Base-by-base conservation (phyloP, 1,140 invertebrate genomes). In the Pseudomyrmex concolor region DNA sequence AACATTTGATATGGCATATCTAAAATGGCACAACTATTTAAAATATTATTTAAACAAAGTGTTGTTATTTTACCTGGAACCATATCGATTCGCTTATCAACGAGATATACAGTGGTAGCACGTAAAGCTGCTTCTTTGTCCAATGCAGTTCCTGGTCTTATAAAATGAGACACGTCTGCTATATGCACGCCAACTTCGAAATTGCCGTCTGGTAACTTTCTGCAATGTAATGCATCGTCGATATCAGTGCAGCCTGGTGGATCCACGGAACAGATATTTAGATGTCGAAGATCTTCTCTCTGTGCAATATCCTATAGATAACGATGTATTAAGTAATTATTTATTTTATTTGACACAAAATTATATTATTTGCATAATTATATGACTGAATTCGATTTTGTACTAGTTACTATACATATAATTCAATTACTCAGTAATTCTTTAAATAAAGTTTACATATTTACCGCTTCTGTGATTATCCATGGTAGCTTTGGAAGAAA, bases 231-330 rank as follows among this genome's bases (percentile, higher is more conserved):
- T 0, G 99, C 99, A 94, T 99, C 99, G 94, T 99, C 99, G 87
- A 99, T 99, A 93, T 99, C 99, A 2, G 99, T 99, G 94, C 99
- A 99, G 0, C 99, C 99, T 1, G 98, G 98, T 34, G 99, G 99
- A 95, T 99, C 99, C 0, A 99, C 99, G 2, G 98, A 99, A 91
- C 99, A 99, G 50, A 99, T 96, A 89, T 97, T 96, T 8, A 99
- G 90, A 77, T 98, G 95, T 64, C 99, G 95, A 0, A 99, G 94
- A 94, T 99, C 98, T 22, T 95, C 95, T 43, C 99, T 95, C 89
- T 96, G 96, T 3, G 95, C 95, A 76, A 97, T 94, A 92, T 99
- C 98, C 97, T 98, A 86, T 12, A 78, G n/a, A 78, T 57, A 25
- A 62, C 25, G 15, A 25, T 64, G 9, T 59, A 86, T 63, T 50